phyloP scores from a whole-genome alignment of 2,888 invertebrate species.

The Campoplex capitator region DNA sequence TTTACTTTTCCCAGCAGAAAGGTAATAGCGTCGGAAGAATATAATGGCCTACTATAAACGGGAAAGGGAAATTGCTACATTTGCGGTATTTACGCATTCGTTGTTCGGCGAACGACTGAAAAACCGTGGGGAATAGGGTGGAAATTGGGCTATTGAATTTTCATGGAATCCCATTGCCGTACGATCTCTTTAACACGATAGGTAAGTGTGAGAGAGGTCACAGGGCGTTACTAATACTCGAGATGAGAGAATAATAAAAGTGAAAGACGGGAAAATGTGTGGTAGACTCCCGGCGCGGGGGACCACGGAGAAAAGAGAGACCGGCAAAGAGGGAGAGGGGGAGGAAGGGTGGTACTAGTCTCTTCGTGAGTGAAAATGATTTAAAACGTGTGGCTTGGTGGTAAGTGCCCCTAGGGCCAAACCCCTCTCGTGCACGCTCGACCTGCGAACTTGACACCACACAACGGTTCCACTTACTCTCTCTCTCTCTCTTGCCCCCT shows the following conservation, averaged over 20 bases:
- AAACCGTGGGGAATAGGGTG: neutral
- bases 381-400: conserved; percentile 47
- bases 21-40: neutral
- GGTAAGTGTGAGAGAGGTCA: conserved; percentile 17
- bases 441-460: conserved; percentile 60
- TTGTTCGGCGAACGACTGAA: neutral
- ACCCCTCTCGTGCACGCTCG: conserved; percentile 49
- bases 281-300: neutral
- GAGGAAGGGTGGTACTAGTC: conserved; percentile 10
- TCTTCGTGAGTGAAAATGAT: conserved; percentile 49
- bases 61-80: neutral
- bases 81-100: neutral
- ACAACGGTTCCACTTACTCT: conserved; percentile 37
- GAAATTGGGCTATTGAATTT: conserved; percentile 30
- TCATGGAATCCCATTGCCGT: neutral
- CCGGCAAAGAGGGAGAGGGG: neutral
- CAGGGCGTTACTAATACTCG: conserved; percentile 20
- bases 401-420: conserved; percentile 37
- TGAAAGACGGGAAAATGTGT: conserved; percentile 26
- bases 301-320: neutral
- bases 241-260: conserved; percentile 51
- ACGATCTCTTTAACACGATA: conserved; percentile 8
- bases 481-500: neutral
- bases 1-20: neutral
- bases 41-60: neutral